A percentile compares a stretch with the other conserved stretches of the same genome.
These are phyloP conservation scores for Chrysopa pallens DNA, from an alignment of 1,140 invertebrate species.

Conservation along the genomic window DNA sequence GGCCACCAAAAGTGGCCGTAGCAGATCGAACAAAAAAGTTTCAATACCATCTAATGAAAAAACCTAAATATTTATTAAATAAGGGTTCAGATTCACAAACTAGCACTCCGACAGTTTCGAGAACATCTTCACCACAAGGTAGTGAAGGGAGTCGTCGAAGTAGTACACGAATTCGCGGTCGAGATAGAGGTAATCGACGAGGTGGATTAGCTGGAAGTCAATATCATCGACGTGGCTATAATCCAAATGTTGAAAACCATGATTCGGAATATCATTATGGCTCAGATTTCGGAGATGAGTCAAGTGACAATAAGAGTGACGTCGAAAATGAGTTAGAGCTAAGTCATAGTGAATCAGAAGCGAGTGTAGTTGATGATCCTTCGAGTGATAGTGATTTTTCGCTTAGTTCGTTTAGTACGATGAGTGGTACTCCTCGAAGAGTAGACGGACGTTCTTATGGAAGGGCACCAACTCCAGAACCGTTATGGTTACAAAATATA, in stretches of 20 bases:
- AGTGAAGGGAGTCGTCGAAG: slow-evolving; percentile 48
- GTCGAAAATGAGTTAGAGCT: slow-evolving; percentile 48
- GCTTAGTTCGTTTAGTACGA: slow-evolving; percentile 54
- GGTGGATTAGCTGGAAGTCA: slow-evolving; percentile 35
- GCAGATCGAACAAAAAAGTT: slow-evolving; percentile 67
- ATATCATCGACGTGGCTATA: slow-evolving; percentile 49
- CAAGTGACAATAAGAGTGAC: slow-evolving; percentile 57
- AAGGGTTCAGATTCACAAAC: slow-evolving; percentile 48
- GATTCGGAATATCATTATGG: slow-evolving; percentile 82
- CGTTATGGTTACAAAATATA: slow-evolving; percentile 66
- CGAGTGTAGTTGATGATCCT: slow-evolving; percentile 38
- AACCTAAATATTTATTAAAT: slow-evolving; percentile 72
- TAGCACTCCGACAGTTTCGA: slow-evolving; percentile 57
- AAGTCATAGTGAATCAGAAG: slow-evolving; percentile 44
- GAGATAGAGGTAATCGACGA: slow-evolving; percentile 31
- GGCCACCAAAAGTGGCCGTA: slow-evolving; percentile 72
- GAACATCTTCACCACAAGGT: slow-evolving; percentile 52
- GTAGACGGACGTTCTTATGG: slow-evolving; percentile 20
- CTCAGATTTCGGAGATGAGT: slow-evolving; percentile 73
- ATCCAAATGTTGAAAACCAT: slow-evolving; percentile 50
- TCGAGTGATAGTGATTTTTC: slow-evolving; percentile 72
- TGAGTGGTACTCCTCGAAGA: slow-evolving; percentile 41
- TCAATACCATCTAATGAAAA: slow-evolving; percentile 74
- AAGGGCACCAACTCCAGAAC: slow-evolving; percentile 66
- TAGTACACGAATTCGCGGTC: slow-evolving; percentile 31